Percentiles rank a stretch among this genome's conserved stretches.
Evolutionary conservation across 1,140 invertebrate genomes (phyloP).

Genomic region (Helicoverpa zea): DNA sequence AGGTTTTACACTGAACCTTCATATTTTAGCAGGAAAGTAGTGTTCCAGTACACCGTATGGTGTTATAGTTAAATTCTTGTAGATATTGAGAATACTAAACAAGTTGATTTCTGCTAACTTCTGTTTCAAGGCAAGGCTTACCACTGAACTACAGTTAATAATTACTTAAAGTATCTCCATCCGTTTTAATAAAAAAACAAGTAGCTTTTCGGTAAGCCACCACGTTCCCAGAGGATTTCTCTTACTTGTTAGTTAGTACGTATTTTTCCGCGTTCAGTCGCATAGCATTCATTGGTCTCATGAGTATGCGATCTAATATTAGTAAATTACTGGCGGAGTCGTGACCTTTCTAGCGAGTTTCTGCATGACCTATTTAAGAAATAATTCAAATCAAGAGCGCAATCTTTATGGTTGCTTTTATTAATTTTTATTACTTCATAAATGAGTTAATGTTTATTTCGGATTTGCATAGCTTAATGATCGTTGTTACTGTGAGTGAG

Average conservation of each 20-base stretch:
- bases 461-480: not conserved
- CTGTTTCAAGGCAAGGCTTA: no score
- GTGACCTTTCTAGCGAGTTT: slow-evolving; percentile 22
- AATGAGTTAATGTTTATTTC: not conserved
- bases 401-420: not conserved
- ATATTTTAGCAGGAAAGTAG: no score
- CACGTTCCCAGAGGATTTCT: slow-evolving; percentile 19
- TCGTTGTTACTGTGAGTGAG: not conserved
- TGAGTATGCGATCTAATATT: slow-evolving; percentile 28
- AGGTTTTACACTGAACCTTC: no score
- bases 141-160: no score
- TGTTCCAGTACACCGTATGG: no score
- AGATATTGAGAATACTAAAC: no score
- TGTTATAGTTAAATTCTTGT: no score
- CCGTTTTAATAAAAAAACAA: no score
- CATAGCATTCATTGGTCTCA: not conserved
- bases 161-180: no score
- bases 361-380: slow-evolving; percentile 33
- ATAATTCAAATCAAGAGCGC: slow-evolving; percentile 21
- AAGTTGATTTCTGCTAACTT: no score
- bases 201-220: not conserved
- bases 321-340: slow-evolving; percentile 23
- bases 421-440: not conserved
- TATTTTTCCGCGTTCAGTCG: slow-evolving; percentile 14
- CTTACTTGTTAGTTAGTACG: not conserved